phyloP scores from a whole-genome alignment of 2,113 vertebrate species.

The Falcunculus frontatus region DNA sequence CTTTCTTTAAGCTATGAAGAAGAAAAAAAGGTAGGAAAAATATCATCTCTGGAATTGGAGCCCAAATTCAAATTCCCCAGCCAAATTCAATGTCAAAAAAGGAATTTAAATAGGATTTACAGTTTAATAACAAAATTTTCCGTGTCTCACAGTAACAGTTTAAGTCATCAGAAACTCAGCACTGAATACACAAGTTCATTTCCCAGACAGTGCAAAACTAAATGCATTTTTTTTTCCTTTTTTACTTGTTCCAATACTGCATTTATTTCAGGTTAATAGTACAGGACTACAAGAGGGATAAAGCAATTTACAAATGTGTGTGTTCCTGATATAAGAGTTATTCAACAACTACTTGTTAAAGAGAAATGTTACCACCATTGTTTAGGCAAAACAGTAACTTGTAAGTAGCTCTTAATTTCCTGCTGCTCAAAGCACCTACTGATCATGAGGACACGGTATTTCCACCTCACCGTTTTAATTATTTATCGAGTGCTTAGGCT shows the following conservation, averaged over 20 bases:
- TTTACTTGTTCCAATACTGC: neutral
- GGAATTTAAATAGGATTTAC: neutral
- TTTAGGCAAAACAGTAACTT: neutral
- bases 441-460: neutral
- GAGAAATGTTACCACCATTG: neutral
- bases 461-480: neutral
- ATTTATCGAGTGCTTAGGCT: neutral
- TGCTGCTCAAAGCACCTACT: neutral
- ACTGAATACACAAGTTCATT: neutral
- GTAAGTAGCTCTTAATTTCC: neutral
- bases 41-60: neutral
- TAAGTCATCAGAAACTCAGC: neutral
- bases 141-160: neutral
- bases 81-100: neutral
- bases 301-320: rapidly evolving
- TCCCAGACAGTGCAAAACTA: neutral
- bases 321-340: neutral
- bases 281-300: neutral
- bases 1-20: neutral
- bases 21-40: neutral
- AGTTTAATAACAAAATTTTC: neutral
- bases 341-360: neutral
- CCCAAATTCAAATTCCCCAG: neutral
- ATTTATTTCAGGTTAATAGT: neutral
- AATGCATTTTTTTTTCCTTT: neutral